Evolutionary conservation across 2,113 vertebrate genomes (phyloP).

Genomic region (Odontesthes bonariensis): DNA sequence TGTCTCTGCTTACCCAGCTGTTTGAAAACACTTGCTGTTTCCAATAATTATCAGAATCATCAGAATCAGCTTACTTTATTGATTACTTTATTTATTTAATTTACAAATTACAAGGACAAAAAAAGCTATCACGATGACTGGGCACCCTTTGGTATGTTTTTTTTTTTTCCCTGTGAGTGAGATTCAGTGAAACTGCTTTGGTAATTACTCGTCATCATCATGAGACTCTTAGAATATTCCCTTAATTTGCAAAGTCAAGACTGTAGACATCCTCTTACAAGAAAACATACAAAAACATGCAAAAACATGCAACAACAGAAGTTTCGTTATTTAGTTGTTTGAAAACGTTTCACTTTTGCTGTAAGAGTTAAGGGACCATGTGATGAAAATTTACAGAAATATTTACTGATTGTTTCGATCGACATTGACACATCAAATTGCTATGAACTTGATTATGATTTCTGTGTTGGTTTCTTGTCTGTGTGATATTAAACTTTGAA

Average conservation of each 20-base stretch:
- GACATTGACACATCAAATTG: background rate
- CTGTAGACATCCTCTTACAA: slow-evolving; percentile 1
- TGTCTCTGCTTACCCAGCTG: background rate
- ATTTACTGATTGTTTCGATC: background rate
- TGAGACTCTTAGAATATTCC: slow-evolving; percentile 48
- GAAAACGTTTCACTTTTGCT: slow-evolving; percentile 4
- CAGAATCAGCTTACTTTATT: too few species aligned
- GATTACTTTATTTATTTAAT: too few species aligned
- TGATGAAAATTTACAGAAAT: background rate
- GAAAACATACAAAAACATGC: background rate
- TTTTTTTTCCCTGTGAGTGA: slow-evolving; percentile 1
- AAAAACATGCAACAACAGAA: background rate
- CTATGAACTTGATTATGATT: too few species aligned
- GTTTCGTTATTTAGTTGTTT: slow-evolving; percentile 2
- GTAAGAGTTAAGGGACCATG: background rate
- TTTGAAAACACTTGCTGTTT: background rate
- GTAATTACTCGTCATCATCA: slow-evolving; percentile 44
- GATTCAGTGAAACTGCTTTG: slow-evolving; percentile 25
- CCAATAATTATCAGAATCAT: slow-evolving; percentile 1
- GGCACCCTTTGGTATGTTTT: accelerated
- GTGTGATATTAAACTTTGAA: background rate
- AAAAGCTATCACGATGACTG: background rate
- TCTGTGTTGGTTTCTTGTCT: background rate
- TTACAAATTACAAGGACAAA: background rate
- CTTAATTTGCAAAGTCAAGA: slow-evolving; percentile 23